phyloP scores from a whole-genome alignment of 2,888 invertebrate genomes.

The Temnothorax rugatulus region DNA sequence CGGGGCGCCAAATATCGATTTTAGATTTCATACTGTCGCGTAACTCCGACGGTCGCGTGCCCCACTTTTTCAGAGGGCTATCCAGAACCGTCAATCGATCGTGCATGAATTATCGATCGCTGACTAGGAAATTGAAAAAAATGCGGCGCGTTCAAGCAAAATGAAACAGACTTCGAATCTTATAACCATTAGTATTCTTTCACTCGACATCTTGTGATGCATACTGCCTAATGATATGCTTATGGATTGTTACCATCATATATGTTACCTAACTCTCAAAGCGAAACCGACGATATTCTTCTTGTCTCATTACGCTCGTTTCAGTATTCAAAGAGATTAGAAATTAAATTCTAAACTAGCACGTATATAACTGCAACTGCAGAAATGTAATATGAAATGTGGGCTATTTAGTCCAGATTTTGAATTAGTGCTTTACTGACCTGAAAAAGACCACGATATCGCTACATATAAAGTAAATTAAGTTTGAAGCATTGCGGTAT shows the following conservation, averaged over 20 bases:
- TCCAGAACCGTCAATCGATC: slow-evolving; percentile 34
- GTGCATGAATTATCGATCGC: slow-evolving; percentile 39
- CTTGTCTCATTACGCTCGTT: not conserved
- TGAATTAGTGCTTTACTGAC: slow-evolving; percentile 23
- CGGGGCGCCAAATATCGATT: slow-evolving; percentile 70
- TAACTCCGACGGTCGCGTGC: slow-evolving; percentile 60
- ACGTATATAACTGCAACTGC: not conserved
- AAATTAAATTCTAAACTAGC: not conserved
- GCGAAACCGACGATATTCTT: not conserved
- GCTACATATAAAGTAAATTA: slow-evolving; percentile 6
- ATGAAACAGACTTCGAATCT: not conserved
- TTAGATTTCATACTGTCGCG: slow-evolving; percentile 71
- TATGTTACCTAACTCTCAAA: not conserved
- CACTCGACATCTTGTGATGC: not conserved
- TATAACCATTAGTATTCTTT: not conserved
- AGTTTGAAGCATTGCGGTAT: slow-evolving; percentile 12
- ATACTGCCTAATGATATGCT: too few species aligned
- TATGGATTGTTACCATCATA: not conserved
- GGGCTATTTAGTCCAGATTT: not conserved
- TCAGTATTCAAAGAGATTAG: not conserved
- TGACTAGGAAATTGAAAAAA: slow-evolving; percentile 6
- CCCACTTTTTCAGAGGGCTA: slow-evolving; percentile 63
- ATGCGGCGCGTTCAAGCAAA: not conserved
- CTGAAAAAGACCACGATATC: slow-evolving; percentile 4
- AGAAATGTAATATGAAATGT: not conserved